Evolutionary conservation across 2,888 invertebrate species (phyloP), one percentile per base, ranked within the genome.

Genomic region (Sphaerophoria taeniata): DNA sequence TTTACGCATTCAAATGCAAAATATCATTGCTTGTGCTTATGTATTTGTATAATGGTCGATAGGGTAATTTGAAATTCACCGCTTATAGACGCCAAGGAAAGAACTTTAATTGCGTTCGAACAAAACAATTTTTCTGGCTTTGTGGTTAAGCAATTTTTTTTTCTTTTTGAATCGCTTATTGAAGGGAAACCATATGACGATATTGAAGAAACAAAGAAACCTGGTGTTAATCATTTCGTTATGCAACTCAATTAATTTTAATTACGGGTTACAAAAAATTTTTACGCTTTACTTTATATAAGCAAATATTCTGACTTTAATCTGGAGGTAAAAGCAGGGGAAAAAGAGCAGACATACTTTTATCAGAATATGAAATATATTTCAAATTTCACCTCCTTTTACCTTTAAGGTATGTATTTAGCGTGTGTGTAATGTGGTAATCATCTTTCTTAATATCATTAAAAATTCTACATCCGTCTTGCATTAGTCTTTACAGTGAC

Each of bases 21-120:
- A 58, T 58, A 58, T 56, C 6, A 55, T n/a, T 14, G 36, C n/a
- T 0, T 34, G 56, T 34, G 1, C 16, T 14, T 39, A 39, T 39
- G 3, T 12, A 6, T 43, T 43, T 43, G 24, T 39, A 24, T 7
- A 7, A n/a, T 7, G 3, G 16, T 16, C 24, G 31, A 49, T 49
- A 60, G 16, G 60, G 60, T 39, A 39, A 39, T 60, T 60, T 16
- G 60, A 60, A 39, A 60, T 60, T 60, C 39, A 60, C 60, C 60
- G 60, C 39, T 60, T 39, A 60, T 43, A 60, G 39, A 43, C 14
- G 34, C 4, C 1, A 6, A n/a, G n/a, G n/a, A n/a, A 43, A 6
- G 71, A 77, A 71, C 61, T 71, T 70, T 77, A 71, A 77, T 77
- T 71, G 77, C 70, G 71, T 53, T 63, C 47, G 56, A 24, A 51